Evolutionary conservation across 2,797 vertebrate species (phyloP), one percentile per base, ranked within the genome.

Genomic region (Chaenodraco wilsoni): DNA sequence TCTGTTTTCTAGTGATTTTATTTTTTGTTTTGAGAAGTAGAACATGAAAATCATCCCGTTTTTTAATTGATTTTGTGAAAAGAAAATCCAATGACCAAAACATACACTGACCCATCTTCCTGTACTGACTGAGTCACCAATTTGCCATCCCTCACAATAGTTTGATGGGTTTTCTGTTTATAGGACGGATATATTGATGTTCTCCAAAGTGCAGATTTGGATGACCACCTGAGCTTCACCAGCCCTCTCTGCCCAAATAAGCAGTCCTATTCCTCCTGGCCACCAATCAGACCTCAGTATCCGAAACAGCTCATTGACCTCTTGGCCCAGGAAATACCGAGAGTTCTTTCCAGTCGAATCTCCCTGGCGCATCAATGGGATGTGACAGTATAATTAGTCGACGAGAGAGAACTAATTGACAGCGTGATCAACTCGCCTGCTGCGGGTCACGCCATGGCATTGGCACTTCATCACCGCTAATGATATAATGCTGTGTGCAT

Each of bases 381-480:
- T 69, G 80, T 84, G 83, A 84, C 87, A 84, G 79, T 54, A 48
- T 88, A 88, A 91, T 89, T 85, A 88, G 85, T 83, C 65, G 44
- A 48, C 41, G 37, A 68, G 68, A 62, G 61, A 64, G 64, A 23
- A 82, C 79, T 86, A 89, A 92, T 80, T 88, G 87, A 90, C 84
- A 80, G 69, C 13, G 3, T 61, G 84, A 88, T 89, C 84, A 84
- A 69, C 72, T 69, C 41, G 55, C 70, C 73, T 27, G 84, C 83
- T 69, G 80, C 62, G 82, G 89, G 90, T 89, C 81, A 83, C 21
- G 57, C 69, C 77, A 71, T 54, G 23, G 62, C 76, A 27, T 37
- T 37, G 55, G 66, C 73, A 83, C 84, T 88, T 88, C 73, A 88
- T 91, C 85, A 86, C 73, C 13, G 41, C 78, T 89, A 89, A 88